Evolutionary conservation across 2,113 vertebrate genomes (phyloP).

Genomic region (Halcyon malimbica): DNA sequence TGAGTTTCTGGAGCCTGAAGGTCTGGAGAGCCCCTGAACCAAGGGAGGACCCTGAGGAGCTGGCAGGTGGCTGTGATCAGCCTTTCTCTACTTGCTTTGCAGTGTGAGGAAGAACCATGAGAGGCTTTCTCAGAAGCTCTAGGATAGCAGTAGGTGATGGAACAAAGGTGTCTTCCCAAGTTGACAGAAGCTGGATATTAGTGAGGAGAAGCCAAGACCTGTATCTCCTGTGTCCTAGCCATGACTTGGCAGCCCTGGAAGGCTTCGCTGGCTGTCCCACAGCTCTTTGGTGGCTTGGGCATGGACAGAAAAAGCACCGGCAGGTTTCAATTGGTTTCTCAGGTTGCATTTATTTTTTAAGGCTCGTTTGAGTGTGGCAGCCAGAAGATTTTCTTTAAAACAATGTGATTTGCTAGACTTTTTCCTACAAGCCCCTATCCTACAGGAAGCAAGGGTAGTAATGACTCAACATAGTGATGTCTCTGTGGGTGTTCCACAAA

Average conservation of each 20-base stretch:
- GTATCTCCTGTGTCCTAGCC: neutral
- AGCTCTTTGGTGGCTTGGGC: neutral
- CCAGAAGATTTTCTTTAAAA: neutral
- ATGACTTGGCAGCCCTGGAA: neutral
- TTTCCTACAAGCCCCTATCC: neutral
- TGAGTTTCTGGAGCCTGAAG: neutral
- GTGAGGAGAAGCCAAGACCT: rapidly evolving
- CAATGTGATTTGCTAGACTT: neutral
- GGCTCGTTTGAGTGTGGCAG: rapidly evolving
- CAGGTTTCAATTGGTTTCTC: neutral
- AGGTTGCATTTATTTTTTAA: neutral
- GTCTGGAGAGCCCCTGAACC: neutral
- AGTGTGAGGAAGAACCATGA: rapidly evolving
- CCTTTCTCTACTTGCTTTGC: neutral
- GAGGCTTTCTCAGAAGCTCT: neutral
- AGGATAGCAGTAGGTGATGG: neutral
- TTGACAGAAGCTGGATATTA: neutral
- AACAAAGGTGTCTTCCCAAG: neutral
- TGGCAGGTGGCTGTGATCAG: neutral
- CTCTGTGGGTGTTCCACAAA: neutral
- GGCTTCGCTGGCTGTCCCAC: neutral
- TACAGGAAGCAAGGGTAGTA: neutral
- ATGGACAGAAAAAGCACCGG: rapidly evolving
- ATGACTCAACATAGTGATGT: neutral
- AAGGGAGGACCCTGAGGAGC: neutral